Percentiles rank a stretch among this genome's conserved stretches.
Conservation (phyloP, 2,888 invertebrate genomes). For the Oscheius sp. region DNA sequence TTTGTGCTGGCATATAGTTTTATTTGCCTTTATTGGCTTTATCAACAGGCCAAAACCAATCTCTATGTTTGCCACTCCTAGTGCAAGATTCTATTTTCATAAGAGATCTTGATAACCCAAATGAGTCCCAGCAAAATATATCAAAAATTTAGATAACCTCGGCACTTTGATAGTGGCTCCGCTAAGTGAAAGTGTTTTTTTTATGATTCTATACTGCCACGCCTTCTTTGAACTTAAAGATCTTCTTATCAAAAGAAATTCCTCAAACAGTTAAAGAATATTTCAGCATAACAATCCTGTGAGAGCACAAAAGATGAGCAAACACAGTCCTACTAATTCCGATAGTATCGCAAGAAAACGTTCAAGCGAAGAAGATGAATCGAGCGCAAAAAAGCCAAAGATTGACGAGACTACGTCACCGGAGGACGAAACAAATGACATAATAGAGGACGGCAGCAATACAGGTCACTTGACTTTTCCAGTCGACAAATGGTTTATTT, state of each 20-base stretch:
- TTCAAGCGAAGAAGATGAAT: not conserved
- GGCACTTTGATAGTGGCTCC: no score
- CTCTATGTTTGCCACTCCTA: not conserved
- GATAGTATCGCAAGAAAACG: not conserved
- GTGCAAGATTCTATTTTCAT: not conserved
- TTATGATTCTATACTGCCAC: not conserved
- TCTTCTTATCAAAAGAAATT: not conserved
- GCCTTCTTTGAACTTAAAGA: not conserved
- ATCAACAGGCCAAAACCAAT: not conserved
- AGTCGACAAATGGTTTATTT: not conserved
- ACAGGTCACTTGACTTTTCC: no score
- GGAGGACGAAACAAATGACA: not conserved
- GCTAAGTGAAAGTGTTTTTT: not conserved
- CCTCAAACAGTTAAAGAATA: not conserved
- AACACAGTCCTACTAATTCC: not conserved
- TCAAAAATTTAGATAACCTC: no score
- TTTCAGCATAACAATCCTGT: not conserved
- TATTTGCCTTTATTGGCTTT: conserved; percentile 13
- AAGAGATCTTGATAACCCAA: not conserved
- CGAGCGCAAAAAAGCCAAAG: not conserved
- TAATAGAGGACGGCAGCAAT: not conserved
- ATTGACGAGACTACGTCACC: not conserved
- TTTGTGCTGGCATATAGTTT: not conserved
- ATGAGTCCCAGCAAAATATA: not conserved
- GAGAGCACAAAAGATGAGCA: conserved; percentile 11